A percentile compares a stretch with the other conserved stretches of the same genome.
Evolutionary conservation across 2,888 invertebrate species (phyloP).

Genomic region (Drosophila siamana): DNA sequence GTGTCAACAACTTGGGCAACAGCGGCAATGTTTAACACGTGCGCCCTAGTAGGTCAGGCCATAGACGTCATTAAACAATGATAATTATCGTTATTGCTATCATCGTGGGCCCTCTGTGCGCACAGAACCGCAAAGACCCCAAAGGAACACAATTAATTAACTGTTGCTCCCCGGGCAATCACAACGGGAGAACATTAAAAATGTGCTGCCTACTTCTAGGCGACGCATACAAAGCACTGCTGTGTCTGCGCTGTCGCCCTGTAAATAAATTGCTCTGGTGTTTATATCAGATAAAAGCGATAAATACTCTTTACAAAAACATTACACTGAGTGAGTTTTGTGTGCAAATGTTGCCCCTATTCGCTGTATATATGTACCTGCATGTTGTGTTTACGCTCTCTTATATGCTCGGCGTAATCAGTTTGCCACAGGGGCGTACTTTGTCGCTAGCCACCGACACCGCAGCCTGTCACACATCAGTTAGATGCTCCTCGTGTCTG

Average conservation of each 20-base stretch:
- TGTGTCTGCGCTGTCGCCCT: not conserved
- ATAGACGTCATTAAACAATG: slow-evolving; percentile 18
- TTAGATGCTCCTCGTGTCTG: no score
- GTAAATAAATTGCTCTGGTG: not conserved
- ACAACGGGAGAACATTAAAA: slow-evolving; percentile 30
- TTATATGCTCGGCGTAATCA: slow-evolving; percentile 22
- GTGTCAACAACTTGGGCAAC: slow-evolving; percentile 29
- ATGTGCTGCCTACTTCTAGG: slow-evolving; percentile 30
- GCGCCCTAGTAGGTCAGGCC: slow-evolving; percentile 9
- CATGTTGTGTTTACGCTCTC: not conserved
- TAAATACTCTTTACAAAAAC: slow-evolving; percentile 1
- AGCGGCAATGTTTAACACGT: slow-evolving; percentile 17
- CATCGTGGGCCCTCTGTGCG: not conserved
- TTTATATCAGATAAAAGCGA: not conserved
- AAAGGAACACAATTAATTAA: slow-evolving; percentile 50
- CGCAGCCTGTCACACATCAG: slow-evolving; percentile 14
- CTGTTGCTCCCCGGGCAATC: slow-evolving; percentile 30
- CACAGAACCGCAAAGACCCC: slow-evolving; percentile 15
- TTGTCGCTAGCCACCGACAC: slow-evolving; percentile 10
- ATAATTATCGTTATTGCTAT: slow-evolving; percentile 33
- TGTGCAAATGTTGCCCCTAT: not conserved
- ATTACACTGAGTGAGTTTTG: not conserved
- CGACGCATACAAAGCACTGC: slow-evolving; percentile 9
- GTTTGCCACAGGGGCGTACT: slow-evolving; percentile 32
- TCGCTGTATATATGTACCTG: not conserved